Percentiles rank a stretch among this genome's conserved stretches.
Conservation (phyloP, 2,888 invertebrate species). For the Sphinx pinastri region DNA sequence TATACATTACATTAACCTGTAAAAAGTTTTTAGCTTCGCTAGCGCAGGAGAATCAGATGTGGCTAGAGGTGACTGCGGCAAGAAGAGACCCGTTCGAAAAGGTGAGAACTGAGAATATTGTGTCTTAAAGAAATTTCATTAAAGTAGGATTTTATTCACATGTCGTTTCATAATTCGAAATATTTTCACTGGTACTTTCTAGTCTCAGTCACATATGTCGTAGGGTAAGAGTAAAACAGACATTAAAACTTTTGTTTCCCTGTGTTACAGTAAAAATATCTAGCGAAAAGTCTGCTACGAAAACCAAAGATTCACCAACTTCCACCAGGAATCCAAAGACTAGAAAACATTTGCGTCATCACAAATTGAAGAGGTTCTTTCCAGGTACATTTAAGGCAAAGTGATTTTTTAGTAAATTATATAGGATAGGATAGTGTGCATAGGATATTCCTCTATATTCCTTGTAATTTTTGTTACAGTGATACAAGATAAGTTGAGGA, state of each 20-base stretch:
- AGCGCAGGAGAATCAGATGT: conserved; percentile 11
- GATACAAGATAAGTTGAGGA: conserved; percentile 6
- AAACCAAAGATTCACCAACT: not conserved
- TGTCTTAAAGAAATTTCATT: not conserved
- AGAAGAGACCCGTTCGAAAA: conserved; percentile 7
- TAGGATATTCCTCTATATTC: not conserved
- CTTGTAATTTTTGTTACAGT: not conserved
- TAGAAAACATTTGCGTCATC: not conserved
- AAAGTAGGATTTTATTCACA: too few species aligned
- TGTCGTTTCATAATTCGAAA: too few species aligned
- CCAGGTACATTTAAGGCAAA: not conserved
- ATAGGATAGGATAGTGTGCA: too few species aligned
- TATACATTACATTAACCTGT: not conserved
- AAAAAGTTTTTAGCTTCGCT: conserved; percentile 16
- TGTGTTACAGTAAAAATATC: not conserved
- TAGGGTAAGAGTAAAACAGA: too few species aligned
- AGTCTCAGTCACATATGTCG: too few species aligned
- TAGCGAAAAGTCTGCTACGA: not conserved
- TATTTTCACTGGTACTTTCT: too few species aligned
- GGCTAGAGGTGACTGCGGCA: conserved; percentile 14
- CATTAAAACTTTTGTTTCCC: too few species aligned
- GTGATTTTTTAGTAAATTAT: not conserved
- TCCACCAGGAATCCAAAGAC: too few species aligned
- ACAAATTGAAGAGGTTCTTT: conserved; percentile 6
- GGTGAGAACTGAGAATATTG: not conserved